Evolutionary conservation across 2,797 vertebrate species (phyloP).

Genomic region (Sylvilagus floridanus): DNA sequence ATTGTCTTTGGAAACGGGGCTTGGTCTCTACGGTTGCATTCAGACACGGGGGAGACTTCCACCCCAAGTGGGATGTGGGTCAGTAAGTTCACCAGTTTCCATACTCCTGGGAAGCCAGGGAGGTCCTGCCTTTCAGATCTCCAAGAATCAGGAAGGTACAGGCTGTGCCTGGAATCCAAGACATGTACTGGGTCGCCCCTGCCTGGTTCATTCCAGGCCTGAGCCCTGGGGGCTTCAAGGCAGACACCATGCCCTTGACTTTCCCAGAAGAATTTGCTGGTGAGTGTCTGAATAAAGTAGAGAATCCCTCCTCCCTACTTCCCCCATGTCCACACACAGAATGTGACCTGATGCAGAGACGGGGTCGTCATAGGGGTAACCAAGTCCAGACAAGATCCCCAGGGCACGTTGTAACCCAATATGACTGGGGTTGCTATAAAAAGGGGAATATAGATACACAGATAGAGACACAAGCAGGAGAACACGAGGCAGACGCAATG

Average conservation of each 20-base stretch:
- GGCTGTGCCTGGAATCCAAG: background rate
- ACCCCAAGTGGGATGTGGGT: background rate
- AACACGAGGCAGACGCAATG: background rate
- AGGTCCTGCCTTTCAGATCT: background rate
- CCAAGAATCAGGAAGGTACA: background rate
- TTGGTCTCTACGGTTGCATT: background rate
- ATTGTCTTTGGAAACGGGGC: conserved; percentile 21
- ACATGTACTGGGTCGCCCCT: background rate
- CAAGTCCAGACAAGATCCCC: background rate
- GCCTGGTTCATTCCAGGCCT: background rate
- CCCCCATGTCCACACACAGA: background rate
- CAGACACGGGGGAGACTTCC: background rate
- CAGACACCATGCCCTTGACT: background rate
- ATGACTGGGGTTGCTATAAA: background rate
- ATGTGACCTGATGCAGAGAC: background rate
- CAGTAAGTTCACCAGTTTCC: background rate
- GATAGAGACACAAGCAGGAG: background rate
- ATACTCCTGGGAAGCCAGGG: background rate
- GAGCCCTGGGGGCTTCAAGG: background rate
- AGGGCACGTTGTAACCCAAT: background rate
- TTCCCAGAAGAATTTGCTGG: background rate
- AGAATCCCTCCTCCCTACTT: background rate
- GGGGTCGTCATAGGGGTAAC: background rate
- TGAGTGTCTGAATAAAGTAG: background rate
- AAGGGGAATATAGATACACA: background rate